These are phyloP conservation scores for Hippocampus zosterae DNA, from an alignment of 2,113 vertebrate species.

Conservation along the genomic window DNA sequence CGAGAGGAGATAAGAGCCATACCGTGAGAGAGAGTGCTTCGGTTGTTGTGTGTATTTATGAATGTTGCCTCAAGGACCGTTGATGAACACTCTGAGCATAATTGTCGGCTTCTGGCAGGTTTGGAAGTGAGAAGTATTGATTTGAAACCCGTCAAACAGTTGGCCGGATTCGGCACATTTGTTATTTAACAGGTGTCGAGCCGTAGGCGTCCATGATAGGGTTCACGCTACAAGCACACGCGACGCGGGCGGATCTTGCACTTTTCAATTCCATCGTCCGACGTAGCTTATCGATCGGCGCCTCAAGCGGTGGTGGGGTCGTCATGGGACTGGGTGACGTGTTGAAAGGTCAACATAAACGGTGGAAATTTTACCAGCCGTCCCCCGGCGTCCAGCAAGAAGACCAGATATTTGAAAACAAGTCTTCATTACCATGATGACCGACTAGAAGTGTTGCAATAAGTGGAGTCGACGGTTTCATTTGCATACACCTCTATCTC, in stretches of 20 bases:
- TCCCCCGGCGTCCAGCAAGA: background rate
- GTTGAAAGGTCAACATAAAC: constrained; percentile 34
- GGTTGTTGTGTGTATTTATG: constrained; percentile 46
- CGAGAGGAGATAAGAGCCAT: constrained; percentile 52
- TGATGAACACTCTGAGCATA: constrained; percentile 55
- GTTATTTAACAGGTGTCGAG: constrained; percentile 50
- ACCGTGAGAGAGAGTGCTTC: constrained; percentile 20
- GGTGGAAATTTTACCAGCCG: constrained; percentile 15
- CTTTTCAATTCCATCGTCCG: constrained; percentile 32
- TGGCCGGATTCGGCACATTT: constrained; percentile 38
- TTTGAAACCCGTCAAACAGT: constrained; percentile 52
- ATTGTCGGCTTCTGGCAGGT: constrained; percentile 29
- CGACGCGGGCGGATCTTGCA: constrained; percentile 14
- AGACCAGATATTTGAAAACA: constrained; percentile 49
- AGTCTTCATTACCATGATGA: constrained; percentile 51
- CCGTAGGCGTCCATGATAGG: constrained; percentile 22
- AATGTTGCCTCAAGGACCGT: constrained; percentile 48
- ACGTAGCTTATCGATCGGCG: constrained; percentile 35
- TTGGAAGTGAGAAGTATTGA: constrained; percentile 59
- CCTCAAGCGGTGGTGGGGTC: constrained; percentile 22
- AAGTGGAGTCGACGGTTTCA: constrained; percentile 29
- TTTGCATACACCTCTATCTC: constrained; percentile 72
- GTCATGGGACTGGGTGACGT: constrained; percentile 3
- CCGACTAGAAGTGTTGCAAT: constrained; percentile 55
- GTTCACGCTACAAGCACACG: constrained; percentile 11